Evolutionary conservation across 2,888 invertebrate species (phyloP), one percentile per base, ranked within the genome.

Genomic region (Pegoplata infirma): DNA sequence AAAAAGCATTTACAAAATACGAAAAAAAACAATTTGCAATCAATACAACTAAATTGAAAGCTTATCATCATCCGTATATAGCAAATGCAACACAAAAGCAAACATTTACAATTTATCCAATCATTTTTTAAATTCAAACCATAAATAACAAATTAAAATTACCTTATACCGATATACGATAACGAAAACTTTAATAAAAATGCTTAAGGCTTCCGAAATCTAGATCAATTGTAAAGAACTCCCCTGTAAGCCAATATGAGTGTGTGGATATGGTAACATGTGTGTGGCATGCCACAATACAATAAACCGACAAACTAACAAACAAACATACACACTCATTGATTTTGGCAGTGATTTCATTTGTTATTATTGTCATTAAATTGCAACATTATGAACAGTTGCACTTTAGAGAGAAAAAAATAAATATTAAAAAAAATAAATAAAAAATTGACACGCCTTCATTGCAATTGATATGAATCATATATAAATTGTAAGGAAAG

Each of bases 381-480:
- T 63, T 69, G 68, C 75, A 76, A 76, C 56, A 76, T 76, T 76
- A 76, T 69, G 63, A 68, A 76, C 82, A 51, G 68, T 81, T 77
- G 77, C 81, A 81, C 64, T 82, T 76, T 82, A 64, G 17, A 58
- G 55, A 68, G 36, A 68, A 69, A 75, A 75, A 51, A 56, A 63
- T 56, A 49, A 56, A 55, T n/a, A n/a, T 76, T 82, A 64, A 23
- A 58, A 61, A 68, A 25, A 68, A 69, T 69, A 75, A 51, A 56
- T 58, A 56, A 49, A 56, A 55, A 80, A 82, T 80, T 83, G 87
- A 84, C 86, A 86, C 86, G 87, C 87, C 86, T 85, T 85, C 85
- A 84, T 83, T 82, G 85, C 84, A 76, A 71, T 80, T 80, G 86
- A 86, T 86, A 86, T 87, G 86, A 86, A 86, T 87, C 86, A 86